Evolutionary conservation across 2,113 vertebrate genomes (phyloP).

Genomic region (Dendrocopos noguchii): DNA sequence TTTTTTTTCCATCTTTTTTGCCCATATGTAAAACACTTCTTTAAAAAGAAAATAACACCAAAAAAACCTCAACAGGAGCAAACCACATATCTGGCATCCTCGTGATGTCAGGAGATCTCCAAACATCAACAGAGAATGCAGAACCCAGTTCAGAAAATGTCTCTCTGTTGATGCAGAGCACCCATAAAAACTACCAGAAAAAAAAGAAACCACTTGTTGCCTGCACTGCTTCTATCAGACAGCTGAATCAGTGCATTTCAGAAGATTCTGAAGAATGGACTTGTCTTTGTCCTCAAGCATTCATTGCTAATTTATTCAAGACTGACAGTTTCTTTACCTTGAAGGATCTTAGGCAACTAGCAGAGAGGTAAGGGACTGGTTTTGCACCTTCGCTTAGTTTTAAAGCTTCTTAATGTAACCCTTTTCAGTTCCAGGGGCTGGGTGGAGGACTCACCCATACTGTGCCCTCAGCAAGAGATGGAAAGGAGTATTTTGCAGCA

Average conservation of each 20-base stretch:
- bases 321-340: neutral
- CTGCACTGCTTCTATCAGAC: neutral
- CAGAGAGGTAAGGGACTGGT: neutral
- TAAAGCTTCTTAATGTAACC: neutral
- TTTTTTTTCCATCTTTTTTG: slow-evolving; percentile 64
- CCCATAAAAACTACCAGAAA: neutral
- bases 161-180: neutral
- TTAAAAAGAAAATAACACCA: neutral
- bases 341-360: neutral
- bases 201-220: neutral
- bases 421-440: neutral
- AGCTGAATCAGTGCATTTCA: neutral
- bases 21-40: slow-evolving; percentile 47
- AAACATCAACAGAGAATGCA: slow-evolving; percentile 37
- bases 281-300: neutral
- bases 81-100: slow-evolving; percentile 66
- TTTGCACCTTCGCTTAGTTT: neutral
- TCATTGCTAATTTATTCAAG: neutral
- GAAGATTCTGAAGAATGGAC: neutral
- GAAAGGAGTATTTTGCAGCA: neutral
- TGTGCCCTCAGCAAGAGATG: neutral
- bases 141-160: slow-evolving; percentile 6
- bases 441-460: neutral
- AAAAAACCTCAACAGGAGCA: slow-evolving; percentile 23
- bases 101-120: slow-evolving; percentile 51